Base-by-base conservation (phyloP, 2,113 vertebrate species). In the Neolamprologus falcicula region DNA sequence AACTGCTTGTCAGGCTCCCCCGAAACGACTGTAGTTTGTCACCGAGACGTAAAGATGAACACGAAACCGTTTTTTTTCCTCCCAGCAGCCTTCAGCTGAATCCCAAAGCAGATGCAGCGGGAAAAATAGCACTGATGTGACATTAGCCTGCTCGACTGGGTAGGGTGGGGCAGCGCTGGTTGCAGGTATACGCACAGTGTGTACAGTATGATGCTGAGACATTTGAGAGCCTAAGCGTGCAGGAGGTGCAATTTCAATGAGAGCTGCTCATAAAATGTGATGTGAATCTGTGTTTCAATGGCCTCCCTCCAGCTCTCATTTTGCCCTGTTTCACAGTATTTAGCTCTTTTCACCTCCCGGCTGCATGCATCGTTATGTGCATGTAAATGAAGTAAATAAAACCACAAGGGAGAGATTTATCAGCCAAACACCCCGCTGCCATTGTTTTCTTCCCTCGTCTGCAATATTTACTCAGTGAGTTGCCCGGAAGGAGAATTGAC, bases 91-190 rank as follows among this genome's bases (percentile, higher is more conserved):
- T 82, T 55, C 1, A 31, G 31, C 7, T 76, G 5, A 83, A 42
- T 54, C 6, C 35, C 31, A 33, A 21, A 76, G n/a, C 7, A 50
- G 55, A 81, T 71, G 54, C 37, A 57, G 24, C 21, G 13, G 55
- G 63, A 73, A 82, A 84, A 84, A 83, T 47, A 35, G 2, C 80
- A 79, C 16, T 5, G 6, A 63, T 80, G 86, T 81, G 24, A 21
- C 71, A 87, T 52, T 26, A 73, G 84, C 55, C 53, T 26, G 17
- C 45, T 84, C 45, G 24, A 42, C 21, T 85, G 87, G 17, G 4
- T 59, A 50, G 92, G 94, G 95, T 83, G 93, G 88, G 95, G 94
- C 93, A 54, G 52, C 55, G 68, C 82, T 66, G 80, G 35, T 11
- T 91, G 92, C 87, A 93, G 89, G 91, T 89, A 81, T 19, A 86